These are phyloP conservation scores for Exaiptasia diaphana DNA, from an alignment of 64 coral and sea anemone species.

Conservation along the genomic window DNA sequence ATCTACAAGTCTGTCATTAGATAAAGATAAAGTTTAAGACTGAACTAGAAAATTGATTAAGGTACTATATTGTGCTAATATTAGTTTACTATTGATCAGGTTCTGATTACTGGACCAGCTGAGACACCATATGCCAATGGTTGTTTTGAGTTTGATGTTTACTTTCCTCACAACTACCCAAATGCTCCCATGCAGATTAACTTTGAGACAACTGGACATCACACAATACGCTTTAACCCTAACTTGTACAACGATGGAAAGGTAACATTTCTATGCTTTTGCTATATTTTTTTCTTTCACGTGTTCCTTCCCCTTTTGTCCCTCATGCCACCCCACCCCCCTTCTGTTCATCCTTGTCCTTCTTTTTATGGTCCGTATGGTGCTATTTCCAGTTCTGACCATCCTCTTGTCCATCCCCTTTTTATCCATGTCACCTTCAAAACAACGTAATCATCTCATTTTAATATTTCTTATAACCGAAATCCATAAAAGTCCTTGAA, in stretches of 20 bases:
- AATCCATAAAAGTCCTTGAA: neutral
- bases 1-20: no score
- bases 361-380: neutral
- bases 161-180: conserved; percentile 95
- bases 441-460: neutral
- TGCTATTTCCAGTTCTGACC: neutral
- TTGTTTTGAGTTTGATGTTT: conserved; percentile 98
- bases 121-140: conserved; percentile 98
- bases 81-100: no score
- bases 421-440: neutral
- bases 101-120: conserved; percentile 90
- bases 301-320: neutral
- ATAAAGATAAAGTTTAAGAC: no score
- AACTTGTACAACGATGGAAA: conserved; percentile 99
- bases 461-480: neutral
- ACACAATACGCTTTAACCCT: conserved; percentile 92
- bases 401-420: neutral
- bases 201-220: conserved; percentile 97
- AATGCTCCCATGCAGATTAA: conserved; percentile 89
- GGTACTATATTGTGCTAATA: no score
- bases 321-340: neutral
- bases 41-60: no score
- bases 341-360: neutral
- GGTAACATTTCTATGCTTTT: conserved; percentile 20
- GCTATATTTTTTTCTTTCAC: neutral